Conservation (phyloP, 2,113 vertebrate genomes). For the Orthonyx spaldingii region DNA sequence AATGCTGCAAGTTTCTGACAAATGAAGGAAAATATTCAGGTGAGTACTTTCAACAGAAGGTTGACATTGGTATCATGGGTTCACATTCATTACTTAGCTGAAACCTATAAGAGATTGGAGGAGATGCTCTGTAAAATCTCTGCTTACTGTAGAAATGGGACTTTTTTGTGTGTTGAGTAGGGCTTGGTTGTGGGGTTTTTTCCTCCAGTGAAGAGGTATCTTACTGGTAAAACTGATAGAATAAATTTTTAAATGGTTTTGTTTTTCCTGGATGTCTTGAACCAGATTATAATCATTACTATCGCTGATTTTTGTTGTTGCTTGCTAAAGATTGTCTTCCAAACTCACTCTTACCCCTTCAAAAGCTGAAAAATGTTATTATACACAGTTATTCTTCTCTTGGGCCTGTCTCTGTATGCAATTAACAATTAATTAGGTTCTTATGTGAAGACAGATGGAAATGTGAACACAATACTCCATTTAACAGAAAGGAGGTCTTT, state of each 20-base stretch:
- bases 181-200: not conserved
- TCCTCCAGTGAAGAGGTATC: not conserved
- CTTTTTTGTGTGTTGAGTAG: too few species aligned
- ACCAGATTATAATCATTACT: not conserved
- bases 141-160: not conserved
- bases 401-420: not conserved
- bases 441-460: conserved; percentile 22
- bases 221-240: not conserved
- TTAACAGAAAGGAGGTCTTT: not conserved
- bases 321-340: not conserved
- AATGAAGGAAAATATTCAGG: not conserved
- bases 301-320: not conserved
- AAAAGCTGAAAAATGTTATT: not conserved
- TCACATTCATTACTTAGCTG: not conserved
- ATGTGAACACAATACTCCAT: conserved; percentile 1
- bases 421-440: conserved; percentile 26
- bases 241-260: not conserved
- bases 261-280: not conserved
- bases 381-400: not conserved
- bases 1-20: not conserved
- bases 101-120: not conserved
- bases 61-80: rapidly evolving
- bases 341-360: not conserved
- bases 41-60: not conserved
- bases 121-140: not conserved